phyloP scores from a whole-genome alignment of 2,888 invertebrate genomes.

The Heliconius sara region DNA sequence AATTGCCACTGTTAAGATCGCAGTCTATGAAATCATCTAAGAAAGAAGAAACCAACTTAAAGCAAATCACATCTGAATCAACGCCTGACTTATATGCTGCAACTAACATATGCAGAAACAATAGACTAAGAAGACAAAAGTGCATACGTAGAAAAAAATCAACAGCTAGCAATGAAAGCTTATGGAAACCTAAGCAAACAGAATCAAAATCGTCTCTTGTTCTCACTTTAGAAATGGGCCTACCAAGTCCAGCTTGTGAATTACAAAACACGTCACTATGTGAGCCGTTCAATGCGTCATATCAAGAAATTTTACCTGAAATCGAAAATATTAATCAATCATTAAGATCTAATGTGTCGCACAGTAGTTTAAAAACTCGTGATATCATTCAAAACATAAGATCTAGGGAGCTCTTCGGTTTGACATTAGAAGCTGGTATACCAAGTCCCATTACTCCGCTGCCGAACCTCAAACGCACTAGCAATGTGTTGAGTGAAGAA shows the following conservation, averaged over 20 bases:
- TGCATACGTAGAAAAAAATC: conserved; percentile 84
- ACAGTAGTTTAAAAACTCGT: conserved; percentile 72
- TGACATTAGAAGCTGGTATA: conserved; percentile 78
- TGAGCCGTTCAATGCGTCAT: conserved; percentile 64
- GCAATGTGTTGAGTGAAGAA: conserved; percentile 74
- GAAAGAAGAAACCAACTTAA: conserved; percentile 59
- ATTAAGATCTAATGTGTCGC: conserved; percentile 69
- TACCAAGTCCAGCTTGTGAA: conserved; percentile 74
- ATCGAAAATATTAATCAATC: conserved; percentile 58
- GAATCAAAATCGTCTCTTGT: conserved; percentile 64
- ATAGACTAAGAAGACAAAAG: conserved; percentile 81
- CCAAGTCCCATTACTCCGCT: conserved; percentile 81
- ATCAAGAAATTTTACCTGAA: conserved; percentile 35
- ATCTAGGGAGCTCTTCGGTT: conserved; percentile 72
- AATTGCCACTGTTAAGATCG: conserved; percentile 63
- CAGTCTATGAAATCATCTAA: conserved; percentile 68
- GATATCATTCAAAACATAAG: conserved; percentile 62
- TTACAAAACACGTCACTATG: conserved; percentile 68
- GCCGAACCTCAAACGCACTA: conserved; percentile 70
- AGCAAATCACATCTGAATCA: conserved; percentile 65
- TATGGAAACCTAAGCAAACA: conserved; percentile 59
- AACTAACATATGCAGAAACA: conserved; percentile 61
- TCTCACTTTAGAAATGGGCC: conserved; percentile 73
- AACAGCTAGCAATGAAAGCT: conserved; percentile 73
- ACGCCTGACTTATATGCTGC: conserved; percentile 70